Evolutionary conservation across 92 coral and sea anemone species (phyloP), one percentile per base, ranked within the genome.

Genomic region (Paragorgia papillata): DNA sequence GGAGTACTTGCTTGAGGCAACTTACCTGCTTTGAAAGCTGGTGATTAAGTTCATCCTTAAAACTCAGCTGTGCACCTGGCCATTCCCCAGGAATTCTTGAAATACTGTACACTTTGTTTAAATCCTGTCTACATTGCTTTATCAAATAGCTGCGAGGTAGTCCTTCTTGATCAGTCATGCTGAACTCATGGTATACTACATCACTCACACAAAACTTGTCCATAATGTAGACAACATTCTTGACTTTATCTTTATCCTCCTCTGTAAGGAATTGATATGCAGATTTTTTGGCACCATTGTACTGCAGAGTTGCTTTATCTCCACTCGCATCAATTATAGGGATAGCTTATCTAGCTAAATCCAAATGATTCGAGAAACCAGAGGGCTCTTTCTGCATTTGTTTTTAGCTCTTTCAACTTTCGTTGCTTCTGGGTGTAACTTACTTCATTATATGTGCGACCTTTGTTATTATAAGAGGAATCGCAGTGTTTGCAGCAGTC

Each of bases 1-100:
- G 43, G 43, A 21, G 32, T 58, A 58, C 35, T 33, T 40, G 28
- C 48, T 8, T 33, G 18, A 10, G 24, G 8, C 14, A 19, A 66
- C 56, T 35, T 65, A 79, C 75, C 83, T 79, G 83, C 20, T 24
- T 32, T 66, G 57, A 66, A n/a, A 79, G 62, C 63, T 64, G 79
- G 60, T 80, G 79, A 6, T 66, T 67, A 0, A 84, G 88, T 65
- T 84, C 88, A 24, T 80, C 68, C 33, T 17, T 71, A 24, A 84
- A 84, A 55, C 80, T 84, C 60, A 84, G 57, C 56, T 84, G 88
- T 41, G 85, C 85, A 13, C 88, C 88, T 18, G 88, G 73, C 57
- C 73, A 62, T 70, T 78, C 73, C n/a, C 88, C 88, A 18, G 84
- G 84, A 31, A 84, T 79, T 62, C 71, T 84, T 68, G 84, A 40